Evolutionary conservation across 2,888 invertebrate species (phyloP).

Genomic region (Drosophila setosimentum): DNA sequence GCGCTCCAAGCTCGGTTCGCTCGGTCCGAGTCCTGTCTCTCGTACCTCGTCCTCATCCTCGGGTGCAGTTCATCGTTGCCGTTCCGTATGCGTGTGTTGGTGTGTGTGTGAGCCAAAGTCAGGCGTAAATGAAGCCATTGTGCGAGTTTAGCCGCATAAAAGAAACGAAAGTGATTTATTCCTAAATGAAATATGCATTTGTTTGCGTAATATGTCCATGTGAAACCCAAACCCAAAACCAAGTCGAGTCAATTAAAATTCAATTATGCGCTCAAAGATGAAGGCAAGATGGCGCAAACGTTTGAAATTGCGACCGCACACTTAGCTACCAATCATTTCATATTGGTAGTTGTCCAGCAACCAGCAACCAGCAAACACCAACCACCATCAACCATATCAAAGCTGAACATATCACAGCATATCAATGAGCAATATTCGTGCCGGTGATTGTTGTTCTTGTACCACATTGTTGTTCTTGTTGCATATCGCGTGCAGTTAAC

Average conservation of each 20-base stretch:
- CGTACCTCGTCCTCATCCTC: constrained; percentile 21
- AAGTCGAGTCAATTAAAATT: constrained; percentile 68
- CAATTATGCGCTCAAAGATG: constrained; percentile 72
- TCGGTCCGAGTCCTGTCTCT: constrained; percentile 37
- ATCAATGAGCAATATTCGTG: constrained; percentile 48
- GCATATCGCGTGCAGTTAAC: constrained; percentile 55
- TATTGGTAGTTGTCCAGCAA: background rate
- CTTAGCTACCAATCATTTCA: constrained; percentile 19
- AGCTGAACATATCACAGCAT: constrained; percentile 32
- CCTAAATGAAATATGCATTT: constrained; percentile 60
- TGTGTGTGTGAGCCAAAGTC: constrained; percentile 47
- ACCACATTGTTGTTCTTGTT: constrained; percentile 30
- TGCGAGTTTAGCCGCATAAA: constrained; percentile 65
- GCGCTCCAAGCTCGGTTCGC: constrained; percentile 25
- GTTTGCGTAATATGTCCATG: constrained; percentile 55
- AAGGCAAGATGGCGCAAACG: constrained; percentile 76
- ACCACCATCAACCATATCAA: constrained; percentile 53
- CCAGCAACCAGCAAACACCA: background rate
- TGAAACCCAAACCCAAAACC: constrained; percentile 29
- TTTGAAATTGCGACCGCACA: constrained; percentile 67
- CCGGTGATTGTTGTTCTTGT: constrained; percentile 45
- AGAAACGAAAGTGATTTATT: constrained; percentile 73
- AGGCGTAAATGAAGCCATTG: constrained; percentile 69
- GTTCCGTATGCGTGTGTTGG: constrained; percentile 21
- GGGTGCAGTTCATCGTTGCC: constrained; percentile 7